Percentiles rank a stretch among this genome's conserved stretches.
Conservation (phyloP, 1,140 invertebrate genomes). For the Conus betulinus region DNA sequence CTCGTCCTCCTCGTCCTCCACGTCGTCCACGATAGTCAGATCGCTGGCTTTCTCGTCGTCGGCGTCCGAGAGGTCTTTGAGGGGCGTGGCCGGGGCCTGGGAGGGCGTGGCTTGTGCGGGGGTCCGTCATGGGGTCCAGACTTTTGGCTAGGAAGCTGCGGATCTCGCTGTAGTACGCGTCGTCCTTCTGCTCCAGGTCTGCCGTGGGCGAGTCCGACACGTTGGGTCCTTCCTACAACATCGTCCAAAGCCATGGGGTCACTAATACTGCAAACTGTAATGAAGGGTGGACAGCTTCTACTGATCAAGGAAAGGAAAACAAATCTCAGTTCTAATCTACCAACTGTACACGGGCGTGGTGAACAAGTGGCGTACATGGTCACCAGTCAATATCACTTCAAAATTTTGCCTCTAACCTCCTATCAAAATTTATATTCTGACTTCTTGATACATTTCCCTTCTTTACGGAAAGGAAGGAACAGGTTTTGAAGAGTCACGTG, state of each 20-base stretch:
- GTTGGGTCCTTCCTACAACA: conserved; percentile 77
- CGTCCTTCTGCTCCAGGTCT: conserved; percentile 85
- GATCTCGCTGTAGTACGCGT: conserved; percentile 93
- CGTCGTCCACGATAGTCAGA: conserved; percentile 43
- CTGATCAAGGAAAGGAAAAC: no score
- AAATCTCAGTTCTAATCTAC: no score
- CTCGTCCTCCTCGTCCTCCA: conserved; percentile 46
- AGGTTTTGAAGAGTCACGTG: no score
- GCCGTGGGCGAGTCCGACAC: conserved; percentile 85
- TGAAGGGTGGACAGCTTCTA: no score
- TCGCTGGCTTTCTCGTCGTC: conserved; percentile 37
- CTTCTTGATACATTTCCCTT: no score
- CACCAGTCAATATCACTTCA: no score
- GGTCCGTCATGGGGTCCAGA: conserved; percentile 29
- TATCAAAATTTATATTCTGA: no score
- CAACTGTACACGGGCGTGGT: no score
- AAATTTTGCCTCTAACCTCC: no score
- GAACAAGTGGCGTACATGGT: no score
- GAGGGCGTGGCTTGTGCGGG: conserved; percentile 38
- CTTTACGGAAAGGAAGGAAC: no score
- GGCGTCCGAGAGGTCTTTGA: conserved; percentile 25
- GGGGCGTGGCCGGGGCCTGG: conserved; percentile 40
- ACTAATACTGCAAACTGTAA: background rate
- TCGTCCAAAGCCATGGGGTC: background rate
- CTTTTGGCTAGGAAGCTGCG: conserved; percentile 89